Evolutionary conservation across 1,140 invertebrate species (phyloP).

Genomic region (Wasmannia auropunctata): DNA sequence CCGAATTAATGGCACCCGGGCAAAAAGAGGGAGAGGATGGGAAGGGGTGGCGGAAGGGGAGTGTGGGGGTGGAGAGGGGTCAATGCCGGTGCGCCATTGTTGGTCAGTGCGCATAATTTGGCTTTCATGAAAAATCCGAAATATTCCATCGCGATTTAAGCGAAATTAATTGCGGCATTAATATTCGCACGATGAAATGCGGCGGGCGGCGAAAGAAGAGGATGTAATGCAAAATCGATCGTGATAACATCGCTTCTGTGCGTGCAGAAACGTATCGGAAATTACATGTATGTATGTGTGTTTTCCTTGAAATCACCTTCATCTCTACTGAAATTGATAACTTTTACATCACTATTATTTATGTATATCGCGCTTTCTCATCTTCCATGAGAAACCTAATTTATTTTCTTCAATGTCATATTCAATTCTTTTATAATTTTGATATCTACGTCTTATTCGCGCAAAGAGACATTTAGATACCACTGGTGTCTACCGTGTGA

Average conservation of each 20-base stretch:
- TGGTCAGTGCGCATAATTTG: slow-evolving; percentile 53
- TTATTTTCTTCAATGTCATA: not conserved
- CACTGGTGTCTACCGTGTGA: not conserved
- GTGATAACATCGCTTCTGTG: slow-evolving; percentile 5
- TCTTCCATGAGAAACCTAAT: not conserved
- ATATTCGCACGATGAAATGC: slow-evolving; percentile 51
- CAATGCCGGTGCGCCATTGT: slow-evolving; percentile 36
- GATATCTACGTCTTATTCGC: not conserved
- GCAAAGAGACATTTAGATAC: not conserved
- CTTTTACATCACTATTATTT: not conserved
- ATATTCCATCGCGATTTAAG: slow-evolving; percentile 55
- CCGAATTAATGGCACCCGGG: slow-evolving; percentile 22
- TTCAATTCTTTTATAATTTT: not conserved
- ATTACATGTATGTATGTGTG: not conserved
- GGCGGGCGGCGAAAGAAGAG: not conserved
- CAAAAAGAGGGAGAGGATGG: slow-evolving; percentile 23
- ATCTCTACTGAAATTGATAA: not conserved
- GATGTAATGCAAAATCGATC: slow-evolving; percentile 48
- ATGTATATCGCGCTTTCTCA: not conserved
- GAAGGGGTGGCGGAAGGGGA: not conserved
- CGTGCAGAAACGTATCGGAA: slow-evolving; percentile 17
- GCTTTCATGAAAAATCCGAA: slow-evolving; percentile 54
- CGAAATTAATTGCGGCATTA: slow-evolving; percentile 60
- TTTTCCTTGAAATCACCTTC: slow-evolving; percentile 23
- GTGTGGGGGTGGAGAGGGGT: slow-evolving; percentile 5